phyloP scores from a whole-genome alignment of 2,888 invertebrate genomes.

The Pogonocherus hispidulus region DNA sequence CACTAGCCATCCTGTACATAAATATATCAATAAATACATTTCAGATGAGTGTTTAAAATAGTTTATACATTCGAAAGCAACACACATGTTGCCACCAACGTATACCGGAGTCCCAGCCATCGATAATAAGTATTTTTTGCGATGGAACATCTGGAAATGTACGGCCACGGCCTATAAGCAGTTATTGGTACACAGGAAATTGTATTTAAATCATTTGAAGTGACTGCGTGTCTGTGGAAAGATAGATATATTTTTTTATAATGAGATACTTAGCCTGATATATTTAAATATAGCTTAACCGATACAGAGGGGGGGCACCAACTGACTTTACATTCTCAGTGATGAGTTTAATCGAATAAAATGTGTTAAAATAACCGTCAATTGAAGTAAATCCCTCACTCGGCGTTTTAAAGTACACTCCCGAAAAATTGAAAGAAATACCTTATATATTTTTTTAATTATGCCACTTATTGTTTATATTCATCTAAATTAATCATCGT shows the following conservation, averaged over 20 bases:
- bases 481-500: too few relatives aligned
- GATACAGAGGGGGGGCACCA: neutral
- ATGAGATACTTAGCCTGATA: constrained; percentile 10
- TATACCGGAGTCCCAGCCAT: constrained; percentile 46
- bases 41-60: constrained; percentile 7
- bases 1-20: neutral
- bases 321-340: too few relatives aligned
- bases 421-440: too few relatives aligned
- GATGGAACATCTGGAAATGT: constrained; percentile 46
- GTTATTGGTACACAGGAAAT: constrained; percentile 47
- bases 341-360: neutral
- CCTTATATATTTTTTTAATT: too few relatives aligned
- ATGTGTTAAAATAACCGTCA: neutral
- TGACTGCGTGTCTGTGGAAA: constrained; percentile 18
- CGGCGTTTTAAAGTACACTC: too few relatives aligned
- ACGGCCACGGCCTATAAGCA: constrained; percentile 37
- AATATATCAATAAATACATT: constrained; percentile 18
- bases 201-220: constrained; percentile 47
- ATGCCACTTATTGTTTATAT: too few relatives aligned
- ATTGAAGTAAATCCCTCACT: too few relatives aligned
- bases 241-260: constrained; percentile 21
- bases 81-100: constrained; percentile 42
- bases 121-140: constrained; percentile 49
- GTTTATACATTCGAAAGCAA: constrained; percentile 15
- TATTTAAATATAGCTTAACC: constrained; percentile 4